Percentiles rank a stretch among this genome's conserved stretches.
Conservation (phyloP, 2,888 invertebrate species). For the Seladonia tumulorum region DNA sequence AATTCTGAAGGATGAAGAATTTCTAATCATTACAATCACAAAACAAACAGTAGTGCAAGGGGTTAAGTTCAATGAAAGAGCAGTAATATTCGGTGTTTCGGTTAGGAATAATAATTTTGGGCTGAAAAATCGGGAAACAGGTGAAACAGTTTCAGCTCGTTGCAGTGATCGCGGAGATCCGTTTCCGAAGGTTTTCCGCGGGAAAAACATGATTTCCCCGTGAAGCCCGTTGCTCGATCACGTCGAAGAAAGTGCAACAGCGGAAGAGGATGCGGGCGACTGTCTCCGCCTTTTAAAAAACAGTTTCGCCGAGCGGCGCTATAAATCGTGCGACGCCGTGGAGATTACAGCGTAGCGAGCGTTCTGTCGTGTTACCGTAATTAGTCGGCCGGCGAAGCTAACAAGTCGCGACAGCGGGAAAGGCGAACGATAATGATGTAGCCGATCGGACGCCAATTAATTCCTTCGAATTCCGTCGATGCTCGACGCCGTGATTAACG, state of each 20-base stretch:
- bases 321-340: neutral
- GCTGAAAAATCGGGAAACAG: too few species aligned
- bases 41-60: too few species aligned
- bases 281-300: neutral
- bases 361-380: neutral
- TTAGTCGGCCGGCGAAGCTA: conserved; percentile 4
- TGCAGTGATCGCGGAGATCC: too few species aligned
- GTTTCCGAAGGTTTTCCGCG: neutral
- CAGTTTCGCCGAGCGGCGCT: neutral
- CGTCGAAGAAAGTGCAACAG: neutral
- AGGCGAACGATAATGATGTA: neutral
- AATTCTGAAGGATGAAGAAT: too few species aligned
- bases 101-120: too few species aligned
- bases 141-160: too few species aligned
- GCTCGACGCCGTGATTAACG: neutral
- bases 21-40: too few species aligned
- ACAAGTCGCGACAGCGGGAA: neutral
- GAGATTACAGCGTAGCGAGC: neutral
- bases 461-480: neutral
- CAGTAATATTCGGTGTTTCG: too few species aligned
- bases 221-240: too few species aligned
- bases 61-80: too few species aligned
- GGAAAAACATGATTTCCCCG: too few species aligned
- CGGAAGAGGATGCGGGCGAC: neutral
- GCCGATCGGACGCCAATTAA: neutral